phyloP scores from a whole-genome alignment of 2,113 vertebrate species.

The Rostratula benghalensis region DNA sequence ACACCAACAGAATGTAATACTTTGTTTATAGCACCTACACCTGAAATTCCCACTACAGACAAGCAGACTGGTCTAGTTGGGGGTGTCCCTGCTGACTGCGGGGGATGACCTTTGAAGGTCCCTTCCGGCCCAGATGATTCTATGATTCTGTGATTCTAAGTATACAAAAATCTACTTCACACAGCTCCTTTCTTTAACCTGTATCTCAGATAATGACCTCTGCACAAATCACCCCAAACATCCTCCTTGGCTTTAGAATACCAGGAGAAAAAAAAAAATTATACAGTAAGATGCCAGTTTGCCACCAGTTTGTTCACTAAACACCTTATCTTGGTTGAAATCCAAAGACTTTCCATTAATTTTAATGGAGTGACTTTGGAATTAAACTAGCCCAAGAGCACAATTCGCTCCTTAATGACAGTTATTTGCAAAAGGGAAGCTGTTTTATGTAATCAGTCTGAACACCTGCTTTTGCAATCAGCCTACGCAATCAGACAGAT shows the following conservation, averaged over 20 bases:
- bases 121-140: too few relatives aligned
- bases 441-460: not conserved
- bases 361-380: constrained; percentile 24
- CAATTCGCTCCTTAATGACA: not conserved
- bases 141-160: not conserved
- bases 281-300: not conserved
- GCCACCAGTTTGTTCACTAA: not conserved
- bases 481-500: constrained; percentile 21
- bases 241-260: not conserved
- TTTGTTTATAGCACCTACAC: not conserved
- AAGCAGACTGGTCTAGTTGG: not conserved
- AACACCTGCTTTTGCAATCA: constrained; percentile 52
- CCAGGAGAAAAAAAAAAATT: too few relatives aligned
- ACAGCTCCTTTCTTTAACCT: not conserved
- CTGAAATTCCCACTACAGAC: not conserved
- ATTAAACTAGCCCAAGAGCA: not conserved
- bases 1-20: not conserved
- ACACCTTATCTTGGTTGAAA: not conserved
- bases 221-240: not conserved
- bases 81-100: too few relatives aligned
- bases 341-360: not conserved
- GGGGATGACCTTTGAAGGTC: too few relatives aligned
- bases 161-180: not conserved
- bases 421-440: constrained; percentile 34
- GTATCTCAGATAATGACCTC: not conserved